Percentiles rank a stretch among this genome's conserved stretches.
Conservation (phyloP, 2,888 invertebrate species). For the Pocota personata region DNA sequence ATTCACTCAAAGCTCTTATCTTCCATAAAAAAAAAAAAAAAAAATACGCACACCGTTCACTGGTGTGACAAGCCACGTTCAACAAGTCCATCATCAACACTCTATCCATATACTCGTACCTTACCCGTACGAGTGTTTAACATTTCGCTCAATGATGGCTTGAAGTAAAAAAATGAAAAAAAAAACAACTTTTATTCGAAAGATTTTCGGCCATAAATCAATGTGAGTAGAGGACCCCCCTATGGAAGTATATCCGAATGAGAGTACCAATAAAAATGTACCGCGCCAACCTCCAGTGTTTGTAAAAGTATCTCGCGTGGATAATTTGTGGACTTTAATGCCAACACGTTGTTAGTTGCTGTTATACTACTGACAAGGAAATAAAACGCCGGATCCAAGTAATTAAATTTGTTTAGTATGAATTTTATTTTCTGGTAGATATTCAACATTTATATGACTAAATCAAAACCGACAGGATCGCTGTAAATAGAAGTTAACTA, state of each 20-base stretch:
- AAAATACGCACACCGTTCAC: neutral
- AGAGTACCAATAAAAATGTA: slow-evolving; percentile 36
- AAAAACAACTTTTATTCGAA: neutral
- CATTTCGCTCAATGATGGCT: slow-evolving; percentile 11
- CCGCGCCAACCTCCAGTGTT: slow-evolving; percentile 1
- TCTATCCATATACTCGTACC: neutral
- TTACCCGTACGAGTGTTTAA: slow-evolving; percentile 1
- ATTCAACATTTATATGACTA: slow-evolving; percentile 10
- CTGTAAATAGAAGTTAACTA: slow-evolving; percentile 6
- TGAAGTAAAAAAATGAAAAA: neutral
- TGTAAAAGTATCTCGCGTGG: neutral
- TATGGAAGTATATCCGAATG: neutral
- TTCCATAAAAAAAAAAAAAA: neutral
- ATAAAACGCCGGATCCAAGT: neutral
- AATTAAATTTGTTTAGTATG: slow-evolving; percentile 24
- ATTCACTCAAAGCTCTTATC: neutral
- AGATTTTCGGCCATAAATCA: slow-evolving; percentile 51
- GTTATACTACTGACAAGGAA: slow-evolving; percentile 11
- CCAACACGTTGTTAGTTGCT: neutral
- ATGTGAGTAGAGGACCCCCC: slow-evolving; percentile 14
- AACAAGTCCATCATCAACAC: slow-evolving; percentile 51
- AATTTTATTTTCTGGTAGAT: slow-evolving; percentile 12
- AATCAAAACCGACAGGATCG: slow-evolving; percentile 16
- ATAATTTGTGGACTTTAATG: slow-evolving; percentile 30
- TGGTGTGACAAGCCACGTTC: slow-evolving; percentile 25